A percentile compares a stretch with the other conserved stretches of the same genome.
These are phyloP conservation scores for Spisula solida DNA, from an alignment of 2,888 invertebrate species.

Conservation along the genomic window DNA sequence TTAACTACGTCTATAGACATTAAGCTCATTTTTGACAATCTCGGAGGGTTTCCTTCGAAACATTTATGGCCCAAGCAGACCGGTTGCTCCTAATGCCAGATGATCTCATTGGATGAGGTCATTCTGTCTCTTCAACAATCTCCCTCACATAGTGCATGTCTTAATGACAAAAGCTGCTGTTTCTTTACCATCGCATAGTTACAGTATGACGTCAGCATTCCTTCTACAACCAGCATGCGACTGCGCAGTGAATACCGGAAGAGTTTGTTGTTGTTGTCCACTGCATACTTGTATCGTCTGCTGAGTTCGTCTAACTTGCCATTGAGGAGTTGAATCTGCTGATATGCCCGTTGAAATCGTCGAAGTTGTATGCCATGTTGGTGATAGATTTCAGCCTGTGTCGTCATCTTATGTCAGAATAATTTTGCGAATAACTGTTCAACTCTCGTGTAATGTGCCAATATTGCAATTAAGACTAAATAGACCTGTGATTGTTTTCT, in stretches of 20 bases:
- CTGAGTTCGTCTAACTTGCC: conserved; percentile 56
- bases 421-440: background rate
- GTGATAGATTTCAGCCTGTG: conserved; percentile 60
- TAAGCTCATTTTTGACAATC: background rate
- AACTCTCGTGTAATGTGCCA: background rate
- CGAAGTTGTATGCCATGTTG: conserved; percentile 60
- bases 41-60: background rate
- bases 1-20: too few relatives aligned
- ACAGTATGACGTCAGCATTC: conserved; percentile 67
- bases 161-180: conserved; percentile 21
- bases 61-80: background rate
- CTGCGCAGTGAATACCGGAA: conserved; percentile 71
- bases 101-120: background rate
- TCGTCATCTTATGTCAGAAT: background rate
- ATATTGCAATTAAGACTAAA: background rate
- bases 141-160: background rate
- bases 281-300: conserved; percentile 62
- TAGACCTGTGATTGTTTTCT: background rate
- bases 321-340: conserved; percentile 65
- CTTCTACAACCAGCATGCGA: conserved; percentile 66
- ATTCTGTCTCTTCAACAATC: background rate
- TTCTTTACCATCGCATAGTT: conserved; percentile 69
- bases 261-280: conserved; percentile 46
- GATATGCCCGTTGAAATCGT: conserved; percentile 60
- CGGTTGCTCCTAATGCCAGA: background rate